A percentile compares a stretch with the other conserved stretches of the same genome.
phyloP scores from a whole-genome alignment of 2,888 invertebrate species.

The Acleris literana region DNA sequence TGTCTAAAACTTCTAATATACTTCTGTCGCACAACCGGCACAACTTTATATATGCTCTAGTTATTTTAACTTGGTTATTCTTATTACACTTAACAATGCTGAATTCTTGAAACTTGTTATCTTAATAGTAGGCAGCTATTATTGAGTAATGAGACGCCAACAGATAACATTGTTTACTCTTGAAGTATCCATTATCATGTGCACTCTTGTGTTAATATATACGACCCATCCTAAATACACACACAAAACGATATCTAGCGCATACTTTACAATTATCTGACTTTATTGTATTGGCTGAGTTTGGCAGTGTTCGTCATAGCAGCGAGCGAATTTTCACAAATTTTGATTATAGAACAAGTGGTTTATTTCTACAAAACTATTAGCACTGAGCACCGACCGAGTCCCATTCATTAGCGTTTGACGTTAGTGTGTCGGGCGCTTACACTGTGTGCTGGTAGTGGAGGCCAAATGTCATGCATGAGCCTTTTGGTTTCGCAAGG shows the following conservation, averaged over 20 bases:
- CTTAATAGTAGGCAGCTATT: conserved; percentile 33
- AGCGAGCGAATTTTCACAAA: conserved; percentile 1
- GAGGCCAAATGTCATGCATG: conserved; percentile 53
- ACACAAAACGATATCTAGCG: background rate
- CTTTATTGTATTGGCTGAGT: background rate
- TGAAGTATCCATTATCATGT: conserved; percentile 17
- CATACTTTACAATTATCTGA: no score
- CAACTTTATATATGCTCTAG: conserved; percentile 20
- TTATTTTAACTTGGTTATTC: background rate
- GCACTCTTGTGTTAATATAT: background rate
- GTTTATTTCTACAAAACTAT: conserved; percentile 21
- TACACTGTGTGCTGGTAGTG: conserved; percentile 24
- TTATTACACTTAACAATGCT: conserved; percentile 20
- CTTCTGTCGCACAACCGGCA: background rate
- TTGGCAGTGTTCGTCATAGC: background rate
- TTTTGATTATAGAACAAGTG: conserved; percentile 4
- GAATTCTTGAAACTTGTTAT: conserved; percentile 32
- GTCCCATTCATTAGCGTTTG: conserved; percentile 33
- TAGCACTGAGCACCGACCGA: conserved; percentile 20
- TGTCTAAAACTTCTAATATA: no score
- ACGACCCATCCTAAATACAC: conserved; percentile 9
- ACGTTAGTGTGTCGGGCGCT: conserved; percentile 29
- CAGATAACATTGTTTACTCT: conserved; percentile 37
- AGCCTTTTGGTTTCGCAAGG: conserved; percentile 67
- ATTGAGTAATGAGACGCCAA: conserved; percentile 32